A percentile compares a stretch with the other conserved stretches of the same genome.
Evolutionary conservation across 1,140 invertebrate genomes (phyloP).

Genomic region (Calosoma granatense): DNA sequence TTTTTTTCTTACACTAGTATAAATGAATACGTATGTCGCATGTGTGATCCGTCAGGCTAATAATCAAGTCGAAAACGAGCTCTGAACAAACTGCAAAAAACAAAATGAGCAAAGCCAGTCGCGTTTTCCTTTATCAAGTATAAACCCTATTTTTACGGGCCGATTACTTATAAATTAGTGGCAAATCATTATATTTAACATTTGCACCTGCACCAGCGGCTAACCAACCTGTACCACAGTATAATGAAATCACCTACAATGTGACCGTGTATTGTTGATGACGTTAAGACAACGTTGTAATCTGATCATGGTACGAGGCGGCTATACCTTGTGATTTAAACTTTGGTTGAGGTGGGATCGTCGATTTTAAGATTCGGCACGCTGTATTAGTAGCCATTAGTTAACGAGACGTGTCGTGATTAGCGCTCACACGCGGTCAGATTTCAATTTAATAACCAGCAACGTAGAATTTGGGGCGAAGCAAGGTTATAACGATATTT

Average conservation of each 20-base stretch:
- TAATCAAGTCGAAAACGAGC: too few species aligned
- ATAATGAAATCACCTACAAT: not conserved
- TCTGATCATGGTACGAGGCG: not conserved
- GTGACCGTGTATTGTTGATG: not conserved
- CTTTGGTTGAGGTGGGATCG: not conserved
- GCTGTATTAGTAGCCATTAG: constrained; percentile 6
- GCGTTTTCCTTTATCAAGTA: too few species aligned
- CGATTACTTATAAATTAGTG: constrained; percentile 1
- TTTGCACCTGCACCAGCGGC: not conserved
- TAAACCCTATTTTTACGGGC: not conserved
- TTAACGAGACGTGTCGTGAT: constrained; percentile 2
- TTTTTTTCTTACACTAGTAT: too few species aligned
- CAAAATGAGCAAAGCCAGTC: too few species aligned
- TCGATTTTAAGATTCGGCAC: not conserved
- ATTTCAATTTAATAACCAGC: not conserved
- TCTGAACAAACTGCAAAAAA: too few species aligned
- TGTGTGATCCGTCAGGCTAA: too few species aligned
- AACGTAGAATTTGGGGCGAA: too few species aligned
- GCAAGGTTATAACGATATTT: too few species aligned
- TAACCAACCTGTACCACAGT: not conserved
- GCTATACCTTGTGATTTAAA: not conserved
- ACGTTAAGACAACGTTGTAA: not conserved
- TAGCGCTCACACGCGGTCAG: not conserved
- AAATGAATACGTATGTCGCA: too few species aligned
- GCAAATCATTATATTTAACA: not conserved